Percentiles rank a stretch among this genome's conserved stretches.
Evolutionary conservation across 2,797 vertebrate species (phyloP).

Genomic region (Poeciliopsis gracilis): DNA sequence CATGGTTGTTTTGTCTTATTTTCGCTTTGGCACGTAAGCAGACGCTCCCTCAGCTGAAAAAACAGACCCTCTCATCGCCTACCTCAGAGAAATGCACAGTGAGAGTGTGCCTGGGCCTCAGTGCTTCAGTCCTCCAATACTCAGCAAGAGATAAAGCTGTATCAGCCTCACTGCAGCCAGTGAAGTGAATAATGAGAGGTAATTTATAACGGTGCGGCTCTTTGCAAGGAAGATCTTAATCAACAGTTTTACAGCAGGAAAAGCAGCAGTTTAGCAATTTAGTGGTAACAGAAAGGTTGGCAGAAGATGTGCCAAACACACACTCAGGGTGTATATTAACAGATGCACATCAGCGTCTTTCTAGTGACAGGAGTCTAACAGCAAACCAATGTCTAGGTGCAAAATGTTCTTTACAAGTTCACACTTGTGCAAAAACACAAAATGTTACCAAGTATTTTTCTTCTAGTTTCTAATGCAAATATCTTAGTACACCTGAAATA

Average conservation of each 20-base stretch:
- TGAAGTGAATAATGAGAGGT: conserved; percentile 61
- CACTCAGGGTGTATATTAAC: not conserved
- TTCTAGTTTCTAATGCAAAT: too few species aligned
- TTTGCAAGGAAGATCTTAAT: conserved; percentile 56
- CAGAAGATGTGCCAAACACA: conserved; percentile 17
- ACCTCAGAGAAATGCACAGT: not conserved
- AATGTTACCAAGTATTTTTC: too few species aligned
- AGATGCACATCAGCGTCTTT: not conserved
- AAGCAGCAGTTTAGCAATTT: conserved; percentile 25
- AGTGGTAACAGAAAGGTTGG: conserved; percentile 9
- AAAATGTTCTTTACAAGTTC: not conserved
- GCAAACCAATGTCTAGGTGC: not conserved
- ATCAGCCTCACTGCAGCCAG: conserved; percentile 59
- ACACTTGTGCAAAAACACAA: not conserved
- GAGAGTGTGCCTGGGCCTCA: conserved; percentile 1
- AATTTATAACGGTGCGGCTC: conserved; percentile 61
- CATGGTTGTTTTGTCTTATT: not conserved
- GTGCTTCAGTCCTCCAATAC: conserved; percentile 45
- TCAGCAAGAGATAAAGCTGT: conserved; percentile 70
- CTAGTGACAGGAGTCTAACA: not conserved
- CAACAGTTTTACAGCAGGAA: conserved; percentile 54
- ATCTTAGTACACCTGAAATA: too few species aligned
- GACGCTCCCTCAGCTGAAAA: conserved; percentile 8
- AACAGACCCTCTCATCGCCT: not conserved
- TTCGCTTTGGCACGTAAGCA: conserved; percentile 5